These are phyloP conservation scores for Chrysoperla carnea DNA, from an alignment of 1,140 invertebrate species.

Conservation along the genomic window DNA sequence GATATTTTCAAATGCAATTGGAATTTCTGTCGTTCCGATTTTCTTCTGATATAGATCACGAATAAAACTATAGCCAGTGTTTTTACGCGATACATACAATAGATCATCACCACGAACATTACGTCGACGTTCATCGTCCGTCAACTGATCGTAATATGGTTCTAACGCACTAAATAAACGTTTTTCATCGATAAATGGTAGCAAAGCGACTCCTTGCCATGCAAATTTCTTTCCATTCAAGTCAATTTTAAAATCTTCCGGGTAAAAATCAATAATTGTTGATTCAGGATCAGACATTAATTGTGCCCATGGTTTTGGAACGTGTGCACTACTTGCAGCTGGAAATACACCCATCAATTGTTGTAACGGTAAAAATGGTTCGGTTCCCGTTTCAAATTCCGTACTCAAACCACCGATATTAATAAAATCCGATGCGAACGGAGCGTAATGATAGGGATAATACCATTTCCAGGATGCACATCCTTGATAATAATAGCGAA, in stretches of 20 bases:
- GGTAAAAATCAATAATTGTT: constrained; percentile 97
- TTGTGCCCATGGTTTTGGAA: constrained; percentile 83
- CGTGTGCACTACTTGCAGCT: constrained; percentile 84
- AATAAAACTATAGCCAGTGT: constrained; percentile 49
- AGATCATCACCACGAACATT: constrained; percentile 60
- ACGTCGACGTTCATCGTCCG: constrained; percentile 59
- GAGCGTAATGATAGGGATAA: constrained; percentile 98
- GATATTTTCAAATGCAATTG: constrained; percentile 48
- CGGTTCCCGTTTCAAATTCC: constrained; percentile 73
- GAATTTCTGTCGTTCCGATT: constrained; percentile 29
- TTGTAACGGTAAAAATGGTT: constrained; percentile 90
- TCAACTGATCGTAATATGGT: constrained; percentile 60
- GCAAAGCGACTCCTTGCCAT: constrained; percentile 95
- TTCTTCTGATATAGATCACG: constrained; percentile 44
- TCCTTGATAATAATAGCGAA: constrained; percentile 97
- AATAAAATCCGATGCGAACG: constrained; percentile 98
- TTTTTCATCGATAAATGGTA: constrained; percentile 95
- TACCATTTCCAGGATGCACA: constrained; percentile 99
- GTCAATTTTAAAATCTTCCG: constrained; percentile 95
- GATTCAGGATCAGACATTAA: constrained; percentile 92
- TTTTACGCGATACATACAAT: constrained; percentile 55
- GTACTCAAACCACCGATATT: constrained; percentile 75
- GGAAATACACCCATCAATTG: constrained; percentile 99
- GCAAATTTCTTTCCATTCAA: constrained; percentile 99
- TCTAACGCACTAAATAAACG: constrained; percentile 75